Evolutionary conservation across 2,113 vertebrate species (phyloP).

Genomic region (Boleophthalmus pectinirostris): DNA sequence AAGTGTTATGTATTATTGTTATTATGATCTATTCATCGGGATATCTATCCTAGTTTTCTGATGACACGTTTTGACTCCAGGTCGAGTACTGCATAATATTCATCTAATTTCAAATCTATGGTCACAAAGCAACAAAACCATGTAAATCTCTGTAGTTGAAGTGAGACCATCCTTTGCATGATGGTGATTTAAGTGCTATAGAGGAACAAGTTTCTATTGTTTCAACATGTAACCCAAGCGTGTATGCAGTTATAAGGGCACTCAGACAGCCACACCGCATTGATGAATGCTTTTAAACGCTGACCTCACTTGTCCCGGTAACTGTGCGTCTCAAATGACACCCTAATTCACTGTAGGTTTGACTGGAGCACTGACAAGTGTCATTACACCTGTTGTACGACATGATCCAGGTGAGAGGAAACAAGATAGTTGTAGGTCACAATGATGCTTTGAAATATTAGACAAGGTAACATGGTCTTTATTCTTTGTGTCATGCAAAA

Average conservation of each 20-base stretch:
- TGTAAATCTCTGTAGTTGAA: neutral
- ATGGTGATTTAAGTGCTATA: neutral
- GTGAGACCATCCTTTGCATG: neutral
- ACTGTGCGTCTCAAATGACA: constrained; percentile 37
- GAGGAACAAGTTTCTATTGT: constrained; percentile 18
- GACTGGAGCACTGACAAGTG: constrained; percentile 12
- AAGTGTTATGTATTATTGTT: no score
- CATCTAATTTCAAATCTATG: neutral
- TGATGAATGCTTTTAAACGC: constrained; percentile 18
- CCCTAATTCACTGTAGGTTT: constrained; percentile 3
- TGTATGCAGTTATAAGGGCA: constrained; percentile 15
- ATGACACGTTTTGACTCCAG: neutral
- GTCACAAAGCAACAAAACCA: neutral
- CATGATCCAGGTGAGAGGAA: neutral
- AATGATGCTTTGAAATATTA: constrained; percentile 9
- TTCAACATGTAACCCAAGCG: constrained; percentile 26
- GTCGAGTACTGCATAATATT: neutral
- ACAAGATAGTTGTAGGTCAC: neutral
- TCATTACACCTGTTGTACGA: constrained; percentile 17
- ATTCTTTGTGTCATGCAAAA: constrained; percentile 11
- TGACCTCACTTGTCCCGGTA: constrained; percentile 28
- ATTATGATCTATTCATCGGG: no score
- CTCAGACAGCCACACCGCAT: constrained; percentile 6
- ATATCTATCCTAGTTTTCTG: neutral
- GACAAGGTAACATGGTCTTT: neutral